Evolutionary conservation across 2,113 vertebrate species (phyloP).

Genomic region (Labrus mixtus): DNA sequence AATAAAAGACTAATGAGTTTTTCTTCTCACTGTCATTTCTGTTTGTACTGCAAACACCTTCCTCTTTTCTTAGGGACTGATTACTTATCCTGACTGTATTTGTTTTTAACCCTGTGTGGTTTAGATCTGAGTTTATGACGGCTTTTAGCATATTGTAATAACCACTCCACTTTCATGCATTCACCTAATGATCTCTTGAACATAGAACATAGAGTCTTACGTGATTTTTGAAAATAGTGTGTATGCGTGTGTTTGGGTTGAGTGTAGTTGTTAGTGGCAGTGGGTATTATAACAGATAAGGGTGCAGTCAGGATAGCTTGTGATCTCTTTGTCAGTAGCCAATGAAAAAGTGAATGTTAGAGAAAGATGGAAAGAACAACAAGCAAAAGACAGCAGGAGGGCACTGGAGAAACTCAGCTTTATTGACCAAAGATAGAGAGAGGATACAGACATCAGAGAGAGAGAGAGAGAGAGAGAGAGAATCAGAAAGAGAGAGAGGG

Average conservation of each 20-base stretch:
- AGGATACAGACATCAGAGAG: constrained; percentile 72
- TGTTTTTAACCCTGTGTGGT: no score
- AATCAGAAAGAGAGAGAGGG: constrained; percentile 57
- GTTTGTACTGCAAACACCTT: no score
- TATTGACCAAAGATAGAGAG: constrained; percentile 79
- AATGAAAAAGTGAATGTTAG: constrained; percentile 75
- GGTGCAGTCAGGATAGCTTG: constrained; percentile 58
- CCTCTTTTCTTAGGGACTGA: no score
- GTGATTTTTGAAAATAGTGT: background rate
- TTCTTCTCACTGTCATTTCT: background rate
- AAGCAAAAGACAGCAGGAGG: constrained; percentile 79
- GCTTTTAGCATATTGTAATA: no score
- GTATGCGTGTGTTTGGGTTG: background rate
- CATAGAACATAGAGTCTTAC: background rate
- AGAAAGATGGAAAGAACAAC: constrained; percentile 78
- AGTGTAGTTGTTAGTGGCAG: constrained; percentile 67
- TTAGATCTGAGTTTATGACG: no score
- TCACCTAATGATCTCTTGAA: no score
- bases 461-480: constrained; percentile 15
- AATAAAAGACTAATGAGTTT: no score
- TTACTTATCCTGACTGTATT: no score
- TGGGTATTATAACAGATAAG: constrained; percentile 63
- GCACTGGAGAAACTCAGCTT: constrained; percentile 81
- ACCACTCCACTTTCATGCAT: no score
- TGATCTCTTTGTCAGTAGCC: constrained; percentile 71